Percentiles rank a stretch among this genome's conserved stretches.
Conservation (phyloP, 2,113 vertebrate species). For the Dipodomys stephensi region DNA sequence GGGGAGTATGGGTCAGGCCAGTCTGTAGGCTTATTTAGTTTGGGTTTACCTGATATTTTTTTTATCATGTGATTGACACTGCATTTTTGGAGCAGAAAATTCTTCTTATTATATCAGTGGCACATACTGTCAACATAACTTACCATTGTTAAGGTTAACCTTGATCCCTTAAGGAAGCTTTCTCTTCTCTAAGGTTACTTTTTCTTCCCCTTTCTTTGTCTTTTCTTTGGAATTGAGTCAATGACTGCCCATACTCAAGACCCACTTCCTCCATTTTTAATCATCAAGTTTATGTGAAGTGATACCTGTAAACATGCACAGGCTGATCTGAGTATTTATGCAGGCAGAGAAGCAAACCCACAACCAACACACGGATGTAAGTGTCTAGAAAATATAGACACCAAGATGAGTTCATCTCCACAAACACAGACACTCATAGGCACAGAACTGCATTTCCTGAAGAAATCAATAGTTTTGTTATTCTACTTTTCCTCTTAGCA, state of each 20-base stretch:
- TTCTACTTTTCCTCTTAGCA: not conserved
- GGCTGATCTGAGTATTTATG: not conserved
- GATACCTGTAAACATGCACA: not conserved
- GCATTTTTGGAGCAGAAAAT: not conserved
- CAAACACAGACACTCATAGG: not conserved
- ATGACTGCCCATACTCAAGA: not conserved
- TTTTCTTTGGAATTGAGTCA: constrained; percentile 36
- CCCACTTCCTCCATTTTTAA: not conserved
- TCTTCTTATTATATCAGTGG: not conserved
- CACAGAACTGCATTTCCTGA: not conserved
- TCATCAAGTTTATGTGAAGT: constrained; percentile 3
- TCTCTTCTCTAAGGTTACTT: not conserved
- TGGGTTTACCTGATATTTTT: not conserved
- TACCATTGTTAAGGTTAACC: not conserved
- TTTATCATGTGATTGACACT: not conserved
- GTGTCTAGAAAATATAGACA: not conserved
- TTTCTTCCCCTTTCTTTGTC: not conserved
- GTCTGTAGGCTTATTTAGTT: not conserved
- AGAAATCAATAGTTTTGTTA: constrained; percentile 55
- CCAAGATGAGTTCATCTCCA: not conserved
- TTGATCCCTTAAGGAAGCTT: not conserved
- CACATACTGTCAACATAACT: not conserved
- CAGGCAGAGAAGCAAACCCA: not conserved
- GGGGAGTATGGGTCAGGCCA: not conserved
- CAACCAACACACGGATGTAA: not conserved